phyloP scores from a whole-genome alignment of 2,113 vertebrate genomes.

The Silurus meridionalis region DNA sequence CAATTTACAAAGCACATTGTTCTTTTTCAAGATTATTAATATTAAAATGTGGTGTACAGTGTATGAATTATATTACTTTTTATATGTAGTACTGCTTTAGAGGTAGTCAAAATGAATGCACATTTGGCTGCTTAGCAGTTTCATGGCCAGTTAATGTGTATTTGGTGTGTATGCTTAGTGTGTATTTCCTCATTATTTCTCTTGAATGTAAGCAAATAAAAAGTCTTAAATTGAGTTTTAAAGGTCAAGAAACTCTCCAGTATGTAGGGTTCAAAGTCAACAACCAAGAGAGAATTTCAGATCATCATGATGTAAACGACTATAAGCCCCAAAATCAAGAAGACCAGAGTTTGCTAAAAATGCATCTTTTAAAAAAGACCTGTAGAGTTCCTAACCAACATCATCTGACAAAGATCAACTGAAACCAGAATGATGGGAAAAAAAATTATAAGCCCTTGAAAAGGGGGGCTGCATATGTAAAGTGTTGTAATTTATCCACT shows the following conservation, averaged over 20 bases:
- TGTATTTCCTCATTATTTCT: neutral
- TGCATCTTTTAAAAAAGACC: neutral
- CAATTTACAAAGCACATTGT: too few species aligned
- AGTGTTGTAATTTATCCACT: neutral
- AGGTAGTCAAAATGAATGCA: neutral
- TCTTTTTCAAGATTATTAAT: neutral
- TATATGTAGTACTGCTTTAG: neutral
- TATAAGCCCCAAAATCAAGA: neutral
- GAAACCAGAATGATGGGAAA: neutral
- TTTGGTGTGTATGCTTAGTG: too few species aligned
- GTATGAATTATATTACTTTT: neutral
- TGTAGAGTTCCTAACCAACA: neutral
- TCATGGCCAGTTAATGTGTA: too few species aligned
- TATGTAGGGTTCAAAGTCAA: neutral
- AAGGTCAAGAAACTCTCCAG: neutral
- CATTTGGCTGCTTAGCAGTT: too few species aligned
- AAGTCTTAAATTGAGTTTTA: neutral
- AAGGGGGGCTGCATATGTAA: neutral
- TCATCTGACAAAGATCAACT: neutral
- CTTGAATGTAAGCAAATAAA: neutral
- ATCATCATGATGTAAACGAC: neutral
- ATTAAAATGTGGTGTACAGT: neutral
- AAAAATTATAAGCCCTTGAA: neutral
- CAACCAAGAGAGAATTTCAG: neutral
- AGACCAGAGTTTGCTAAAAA: neutral